These are phyloP conservation scores for Trematocara unimaculatum DNA, from an alignment of 2,113 vertebrate genomes.

Conservation along the genomic window DNA sequence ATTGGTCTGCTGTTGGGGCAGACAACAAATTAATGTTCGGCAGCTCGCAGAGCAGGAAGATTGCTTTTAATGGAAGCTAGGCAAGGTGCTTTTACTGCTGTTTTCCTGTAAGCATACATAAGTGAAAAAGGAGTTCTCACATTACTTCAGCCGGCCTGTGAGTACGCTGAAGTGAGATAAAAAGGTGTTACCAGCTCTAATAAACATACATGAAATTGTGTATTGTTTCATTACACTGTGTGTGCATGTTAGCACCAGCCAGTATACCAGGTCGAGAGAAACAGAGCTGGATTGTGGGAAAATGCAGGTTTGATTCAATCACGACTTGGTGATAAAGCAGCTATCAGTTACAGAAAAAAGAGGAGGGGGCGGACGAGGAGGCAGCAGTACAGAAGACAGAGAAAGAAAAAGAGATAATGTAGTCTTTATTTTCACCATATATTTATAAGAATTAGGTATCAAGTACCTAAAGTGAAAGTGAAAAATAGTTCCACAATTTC, in stretches of 20 bases:
- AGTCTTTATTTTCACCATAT: not conserved
- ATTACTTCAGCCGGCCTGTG: slow-evolving; percentile 29
- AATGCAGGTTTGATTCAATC: slow-evolving; percentile 61
- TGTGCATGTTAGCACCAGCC: not conserved
- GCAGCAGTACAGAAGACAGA: not conserved
- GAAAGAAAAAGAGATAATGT: not conserved
- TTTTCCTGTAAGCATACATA: slow-evolving; percentile 53
- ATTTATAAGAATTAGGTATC: not conserved
- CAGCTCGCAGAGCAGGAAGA: slow-evolving; percentile 9
- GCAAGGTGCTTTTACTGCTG: slow-evolving; percentile 43
- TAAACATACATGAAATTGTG: slow-evolving; percentile 5
- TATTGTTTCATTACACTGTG: not conserved
- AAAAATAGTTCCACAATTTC: not conserved
- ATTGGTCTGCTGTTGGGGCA: not conserved
- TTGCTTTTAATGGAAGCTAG: slow-evolving; percentile 50
- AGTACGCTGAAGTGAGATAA: slow-evolving; percentile 23
- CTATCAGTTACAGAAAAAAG: slow-evolving; percentile 51
- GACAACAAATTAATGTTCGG: slow-evolving; percentile 27
- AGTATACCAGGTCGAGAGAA: not conserved
- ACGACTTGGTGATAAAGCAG: slow-evolving; percentile 44
- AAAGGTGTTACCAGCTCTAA: not conserved
- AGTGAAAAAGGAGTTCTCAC: slow-evolving; percentile 32
- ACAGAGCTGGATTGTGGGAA: slow-evolving; percentile 13
- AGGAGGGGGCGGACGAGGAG: not conserved
- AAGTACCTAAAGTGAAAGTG: not conserved